A percentile compares a stretch with the other conserved stretches of the same genome.
Conservation (phyloP, 2,888 invertebrate species). For the Podotricha telesiphe region DNA sequence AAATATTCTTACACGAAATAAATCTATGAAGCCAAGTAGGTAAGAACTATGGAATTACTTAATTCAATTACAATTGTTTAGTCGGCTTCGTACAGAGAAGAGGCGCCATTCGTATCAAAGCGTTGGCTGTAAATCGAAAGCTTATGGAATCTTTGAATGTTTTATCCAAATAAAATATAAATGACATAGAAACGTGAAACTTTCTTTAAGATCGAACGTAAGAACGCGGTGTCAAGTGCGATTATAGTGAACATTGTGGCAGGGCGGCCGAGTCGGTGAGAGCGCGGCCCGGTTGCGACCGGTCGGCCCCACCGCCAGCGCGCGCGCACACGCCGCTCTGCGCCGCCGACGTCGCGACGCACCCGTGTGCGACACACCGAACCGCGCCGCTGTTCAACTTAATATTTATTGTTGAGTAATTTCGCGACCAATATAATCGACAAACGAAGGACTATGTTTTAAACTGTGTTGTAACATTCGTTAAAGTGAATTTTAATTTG, state of each 20-base stretch:
- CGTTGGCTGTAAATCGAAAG: conserved; percentile 47
- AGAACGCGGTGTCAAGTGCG: conserved; percentile 79
- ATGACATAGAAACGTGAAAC: conserved; percentile 79
- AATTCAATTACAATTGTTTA: conserved; percentile 71
- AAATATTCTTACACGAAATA: conserved; percentile 35
- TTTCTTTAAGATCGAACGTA: conserved; percentile 75
- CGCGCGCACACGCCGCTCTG: conserved; percentile 66
- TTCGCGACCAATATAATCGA: conserved; percentile 46
- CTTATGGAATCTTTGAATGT: conserved; percentile 45
- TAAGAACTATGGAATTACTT: conserved; percentile 63
- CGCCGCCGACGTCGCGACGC: conserved; percentile 81
- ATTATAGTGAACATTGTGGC: conserved; percentile 72
- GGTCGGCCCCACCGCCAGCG: conserved; percentile 76
- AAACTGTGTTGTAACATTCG: conserved; percentile 43
- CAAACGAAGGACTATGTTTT: conserved; percentile 57
- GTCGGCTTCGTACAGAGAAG: conserved; percentile 57
- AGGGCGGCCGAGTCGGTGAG: conserved; percentile 72
- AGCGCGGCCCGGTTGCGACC: conserved; percentile 82
- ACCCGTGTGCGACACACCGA: conserved; percentile 65
- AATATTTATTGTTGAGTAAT: conserved; percentile 51
- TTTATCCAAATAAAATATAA: conserved; percentile 48
- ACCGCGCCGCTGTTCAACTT: conserved; percentile 52
- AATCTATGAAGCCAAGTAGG: conserved; percentile 60
- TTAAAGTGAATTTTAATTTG: conserved; percentile 25
- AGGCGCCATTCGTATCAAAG: conserved; percentile 46